A percentile compares a stretch with the other conserved stretches of the same genome.
Evolutionary conservation across 2,888 invertebrate genomes (phyloP).

Genomic region (Tubiluchus corallicola): DNA sequence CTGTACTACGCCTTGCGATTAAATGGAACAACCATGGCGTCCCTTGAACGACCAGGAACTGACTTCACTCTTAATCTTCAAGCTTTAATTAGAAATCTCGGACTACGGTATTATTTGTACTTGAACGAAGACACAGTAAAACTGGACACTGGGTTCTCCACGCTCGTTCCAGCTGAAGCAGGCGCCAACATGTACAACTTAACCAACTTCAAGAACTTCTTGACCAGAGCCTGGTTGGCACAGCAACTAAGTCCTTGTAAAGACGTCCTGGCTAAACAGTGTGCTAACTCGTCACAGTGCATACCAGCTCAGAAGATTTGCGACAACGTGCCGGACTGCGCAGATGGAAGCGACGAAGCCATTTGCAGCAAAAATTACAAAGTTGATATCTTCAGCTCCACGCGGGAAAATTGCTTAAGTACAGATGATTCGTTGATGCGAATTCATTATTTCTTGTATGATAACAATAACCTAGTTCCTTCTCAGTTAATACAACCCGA

Average conservation of each 20-base stretch:
- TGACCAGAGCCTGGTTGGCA: neutral
- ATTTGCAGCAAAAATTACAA: neutral
- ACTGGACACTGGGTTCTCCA: neutral
- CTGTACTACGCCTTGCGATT: neutral
- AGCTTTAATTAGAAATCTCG: neutral
- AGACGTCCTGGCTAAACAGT: neutral
- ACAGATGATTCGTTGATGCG: neutral
- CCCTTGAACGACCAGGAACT: neutral
- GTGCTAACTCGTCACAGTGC: neutral
- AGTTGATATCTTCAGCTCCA: neutral
- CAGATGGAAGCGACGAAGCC: neutral
- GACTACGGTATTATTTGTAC: neutral
- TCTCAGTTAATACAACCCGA: neutral
- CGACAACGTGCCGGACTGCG: neutral
- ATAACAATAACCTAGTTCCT: neutral
- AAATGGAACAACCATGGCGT: neutral
- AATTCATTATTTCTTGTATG: neutral
- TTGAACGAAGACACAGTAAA: neutral
- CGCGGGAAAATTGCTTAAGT: neutral
- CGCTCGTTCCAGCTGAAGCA: neutral
- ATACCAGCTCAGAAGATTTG: neutral
- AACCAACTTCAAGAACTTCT: neutral
- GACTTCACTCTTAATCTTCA: neutral
- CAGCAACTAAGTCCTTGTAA: neutral
- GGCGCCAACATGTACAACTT: slow-evolving; percentile 1